Evolutionary conservation across 2,797 vertebrate species (phyloP), one percentile per base, ranked within the genome.

Genomic region (Sebastes elongatus): DNA sequence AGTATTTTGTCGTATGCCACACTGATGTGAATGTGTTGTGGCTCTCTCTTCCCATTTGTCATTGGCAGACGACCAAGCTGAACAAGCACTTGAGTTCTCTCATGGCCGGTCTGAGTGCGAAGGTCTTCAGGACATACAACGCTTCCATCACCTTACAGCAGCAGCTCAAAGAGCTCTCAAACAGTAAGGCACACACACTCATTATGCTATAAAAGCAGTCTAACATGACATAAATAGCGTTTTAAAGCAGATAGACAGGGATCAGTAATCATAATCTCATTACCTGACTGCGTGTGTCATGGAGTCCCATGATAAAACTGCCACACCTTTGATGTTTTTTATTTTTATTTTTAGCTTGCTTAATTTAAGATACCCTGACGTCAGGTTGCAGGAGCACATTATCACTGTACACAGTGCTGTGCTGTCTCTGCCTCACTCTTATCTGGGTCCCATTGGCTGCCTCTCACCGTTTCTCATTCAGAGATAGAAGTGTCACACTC

Each of bases 71-170:
- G 0, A 5, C 0, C 57, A 13, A 81, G 46, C 28, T 96, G 88
- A 96, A 96, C 86, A 96, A 94, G 86, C 95, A 96, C 73, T 88
- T 96, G 69, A 78, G 86, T 79, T 93, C 93, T 42, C 80, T 97
- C 18, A 96, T 97, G 96, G 84, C 91, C 0, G 96, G 96, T 71
- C 93, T 97, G 81, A 93, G 94, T 18, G 96, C 96, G 2, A 97
- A 97, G 87, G 95, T 96, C 78, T 96, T 96, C 92, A 95, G 95
- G 95, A 96, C 95, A 0, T 96, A 95, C 74, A 96, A 96, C 27
- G 96, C 96, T 82, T 96, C 95, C 25, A 93, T 95, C 87, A 96
- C 95, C 2, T 90, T 96, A 75, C 95, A 96, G 83, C 83, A 96
- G 88, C 96, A 96, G 78, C 96, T 97, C 11, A 91, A 90, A 76